These are phyloP conservation scores for Telmatherina bonti DNA, from an alignment of 2,797 vertebrate species.

Conservation along the genomic window DNA sequence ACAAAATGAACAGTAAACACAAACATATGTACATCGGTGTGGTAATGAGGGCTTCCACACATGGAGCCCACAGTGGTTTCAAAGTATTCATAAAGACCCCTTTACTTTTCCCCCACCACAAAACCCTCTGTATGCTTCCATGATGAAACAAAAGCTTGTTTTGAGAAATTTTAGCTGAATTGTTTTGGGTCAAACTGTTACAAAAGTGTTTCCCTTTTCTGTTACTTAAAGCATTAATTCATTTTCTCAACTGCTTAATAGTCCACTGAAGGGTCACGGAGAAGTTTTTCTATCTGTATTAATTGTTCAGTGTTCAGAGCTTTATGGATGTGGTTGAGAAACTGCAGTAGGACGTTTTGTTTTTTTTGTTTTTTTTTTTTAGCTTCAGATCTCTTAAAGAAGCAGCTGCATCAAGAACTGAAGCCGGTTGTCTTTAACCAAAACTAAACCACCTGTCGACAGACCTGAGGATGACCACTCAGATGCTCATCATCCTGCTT, in stretches of 20 bases:
- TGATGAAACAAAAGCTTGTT: no score
- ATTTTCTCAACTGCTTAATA: no score
- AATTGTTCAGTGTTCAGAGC: not conserved
- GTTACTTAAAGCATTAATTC: no score
- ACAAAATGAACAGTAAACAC: slow-evolving; percentile 41
- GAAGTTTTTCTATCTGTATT: not conserved
- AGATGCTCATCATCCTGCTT: not conserved
- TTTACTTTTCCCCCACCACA: not conserved
- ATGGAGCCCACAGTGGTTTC: not conserved
- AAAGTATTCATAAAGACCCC: not conserved
- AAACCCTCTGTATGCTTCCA: not conserved
- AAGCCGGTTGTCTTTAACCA: not conserved
- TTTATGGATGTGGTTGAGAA: not conserved
- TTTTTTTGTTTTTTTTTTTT: not conserved
- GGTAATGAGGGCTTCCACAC: slow-evolving; percentile 23
- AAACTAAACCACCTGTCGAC: not conserved
- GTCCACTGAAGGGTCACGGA: no score
- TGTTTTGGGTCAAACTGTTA: not conserved
- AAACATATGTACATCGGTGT: slow-evolving; percentile 30
- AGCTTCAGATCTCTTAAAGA: not conserved
- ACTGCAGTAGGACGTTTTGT: not conserved
- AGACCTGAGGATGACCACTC: not conserved
- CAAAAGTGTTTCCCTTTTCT: not conserved
- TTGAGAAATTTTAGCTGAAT: not conserved
- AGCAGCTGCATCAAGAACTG: not conserved